Evolutionary conservation across 30 jellyfish, hydroid and myxozoan species (phyloP).

Genomic region (Rhopilema esculentum): DNA sequence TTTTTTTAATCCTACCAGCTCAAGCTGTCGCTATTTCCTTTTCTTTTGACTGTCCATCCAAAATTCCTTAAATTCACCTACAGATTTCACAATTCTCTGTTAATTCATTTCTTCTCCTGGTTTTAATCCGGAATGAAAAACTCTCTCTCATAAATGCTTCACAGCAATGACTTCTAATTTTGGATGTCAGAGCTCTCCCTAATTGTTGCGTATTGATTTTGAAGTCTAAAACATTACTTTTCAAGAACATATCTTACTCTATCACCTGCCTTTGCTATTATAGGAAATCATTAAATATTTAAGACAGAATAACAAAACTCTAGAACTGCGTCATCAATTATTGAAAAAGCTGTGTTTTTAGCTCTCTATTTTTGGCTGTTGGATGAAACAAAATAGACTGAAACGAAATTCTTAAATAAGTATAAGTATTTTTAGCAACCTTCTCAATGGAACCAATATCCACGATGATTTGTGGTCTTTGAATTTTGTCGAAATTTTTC

Average conservation of each 20-base stretch:
- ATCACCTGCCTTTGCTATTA: background rate
- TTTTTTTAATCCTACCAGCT: too few species aligned
- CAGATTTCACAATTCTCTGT: too few species aligned
- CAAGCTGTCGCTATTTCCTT: too few species aligned
- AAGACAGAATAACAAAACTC: background rate
- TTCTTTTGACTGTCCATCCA: too few species aligned
- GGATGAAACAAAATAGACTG: too few species aligned
- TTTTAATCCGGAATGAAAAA: background rate
- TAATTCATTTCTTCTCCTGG: background rate
- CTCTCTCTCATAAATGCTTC: background rate
- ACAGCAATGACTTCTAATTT: background rate
- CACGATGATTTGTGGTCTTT: too few species aligned
- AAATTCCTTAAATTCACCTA: too few species aligned
- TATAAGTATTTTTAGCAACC: background rate
- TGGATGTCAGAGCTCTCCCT: background rate
- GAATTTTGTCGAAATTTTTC: too few species aligned
- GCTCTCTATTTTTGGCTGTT: background rate
- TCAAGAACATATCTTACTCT: background rate
- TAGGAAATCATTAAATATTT: background rate
- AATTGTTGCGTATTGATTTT: background rate
- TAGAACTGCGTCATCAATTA: background rate
- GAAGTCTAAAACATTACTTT: background rate
- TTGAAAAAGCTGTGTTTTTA: background rate
- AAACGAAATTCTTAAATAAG: background rate
- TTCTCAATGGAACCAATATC: too few species aligned